Base-by-base conservation (phyloP, 2,888 invertebrate species). In the Luperina testacea region DNA sequence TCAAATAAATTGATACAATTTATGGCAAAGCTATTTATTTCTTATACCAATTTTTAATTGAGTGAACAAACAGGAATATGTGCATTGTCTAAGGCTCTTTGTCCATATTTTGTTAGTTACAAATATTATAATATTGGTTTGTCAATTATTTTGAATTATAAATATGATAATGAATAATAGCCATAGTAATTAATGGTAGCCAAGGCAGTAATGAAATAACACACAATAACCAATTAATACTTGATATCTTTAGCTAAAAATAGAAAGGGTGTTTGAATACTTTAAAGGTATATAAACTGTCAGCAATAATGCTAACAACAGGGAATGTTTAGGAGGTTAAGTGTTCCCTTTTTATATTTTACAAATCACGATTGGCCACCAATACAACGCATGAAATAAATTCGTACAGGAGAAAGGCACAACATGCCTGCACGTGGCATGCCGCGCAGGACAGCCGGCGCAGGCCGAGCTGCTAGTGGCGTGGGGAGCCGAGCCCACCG, bases 401-500 rank as follows among this genome's bases (percentile, higher is more conserved):
- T 20, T 42, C 15, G 0, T 69, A 64, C 91, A 99, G 98, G 99
- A 99, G 92, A 99, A 99, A 93, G 99, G 99, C 65, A 98, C 98
- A 64, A 98, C 98, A 45, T 99, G 99, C 9, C 96, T 99, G 81
- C 99, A 99, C 94, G 99, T 99, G 76, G 99, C 99, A 5, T 99
- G 99, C 69, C 98, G 99, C 91, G 98, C 99, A 81, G 99, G 99
- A 7, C 99, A 99, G 97, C 97, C 98, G 63, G 97, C 98, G 57
- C 99, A 99, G 96, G 98, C 99, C 51, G 99, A 99, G 96, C 97
- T 99, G 90, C 97, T 99, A 83, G 97, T 98, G 86, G 98, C 99
- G 38, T 99, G 99, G 97, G 99, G 99, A 63, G 99, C 99, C 24
- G 99, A 99, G 96, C 98, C 99, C 64, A 98, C 98, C 82, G 98